These are phyloP conservation scores for Todiramphus saurophagus DNA, from an alignment of 2,113 vertebrate genomes.

Conservation along the genomic window DNA sequence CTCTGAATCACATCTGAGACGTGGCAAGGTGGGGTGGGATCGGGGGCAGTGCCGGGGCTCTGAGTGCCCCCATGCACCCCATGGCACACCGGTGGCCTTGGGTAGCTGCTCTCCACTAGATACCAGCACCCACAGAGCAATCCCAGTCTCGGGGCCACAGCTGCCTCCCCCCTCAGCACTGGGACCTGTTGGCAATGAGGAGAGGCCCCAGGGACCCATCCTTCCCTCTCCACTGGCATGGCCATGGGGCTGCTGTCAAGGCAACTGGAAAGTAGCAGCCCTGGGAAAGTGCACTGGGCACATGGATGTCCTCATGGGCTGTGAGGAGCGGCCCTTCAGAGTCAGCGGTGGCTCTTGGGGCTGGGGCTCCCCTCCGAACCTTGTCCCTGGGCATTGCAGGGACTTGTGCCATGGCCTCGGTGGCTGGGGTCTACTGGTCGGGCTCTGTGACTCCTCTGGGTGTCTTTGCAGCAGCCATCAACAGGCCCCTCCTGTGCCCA, in stretches of 20 bases:
- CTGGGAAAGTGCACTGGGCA: neutral
- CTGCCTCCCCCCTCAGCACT: neutral
- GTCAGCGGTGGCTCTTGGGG: neutral
- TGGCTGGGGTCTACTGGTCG: fast-evolving
- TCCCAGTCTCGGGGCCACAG: neutral
- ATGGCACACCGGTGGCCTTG: fast-evolving
- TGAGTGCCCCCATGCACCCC: too few relatives aligned
- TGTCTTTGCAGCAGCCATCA: neutral
- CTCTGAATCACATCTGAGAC: neutral
- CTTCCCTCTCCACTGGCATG: neutral
- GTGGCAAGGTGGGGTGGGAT: fast-evolving
- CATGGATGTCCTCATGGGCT: fast-evolving
- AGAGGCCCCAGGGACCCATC: neutral
- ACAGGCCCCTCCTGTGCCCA: fast-evolving
- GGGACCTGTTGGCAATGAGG: neutral
- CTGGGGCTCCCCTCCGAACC: neutral
- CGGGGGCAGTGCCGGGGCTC: neutral
- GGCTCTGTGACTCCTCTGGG: neutral
- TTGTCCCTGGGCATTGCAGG: neutral
- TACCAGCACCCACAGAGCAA: neutral
- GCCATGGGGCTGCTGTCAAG: neutral
- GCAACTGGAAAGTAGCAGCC: neutral
- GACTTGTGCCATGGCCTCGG: neutral
- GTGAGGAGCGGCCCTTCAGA: neutral
- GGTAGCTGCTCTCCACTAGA: neutral